phyloP scores from a whole-genome alignment of 2,797 vertebrate genomes.

The Heteromormyrus szaboi region DNA sequence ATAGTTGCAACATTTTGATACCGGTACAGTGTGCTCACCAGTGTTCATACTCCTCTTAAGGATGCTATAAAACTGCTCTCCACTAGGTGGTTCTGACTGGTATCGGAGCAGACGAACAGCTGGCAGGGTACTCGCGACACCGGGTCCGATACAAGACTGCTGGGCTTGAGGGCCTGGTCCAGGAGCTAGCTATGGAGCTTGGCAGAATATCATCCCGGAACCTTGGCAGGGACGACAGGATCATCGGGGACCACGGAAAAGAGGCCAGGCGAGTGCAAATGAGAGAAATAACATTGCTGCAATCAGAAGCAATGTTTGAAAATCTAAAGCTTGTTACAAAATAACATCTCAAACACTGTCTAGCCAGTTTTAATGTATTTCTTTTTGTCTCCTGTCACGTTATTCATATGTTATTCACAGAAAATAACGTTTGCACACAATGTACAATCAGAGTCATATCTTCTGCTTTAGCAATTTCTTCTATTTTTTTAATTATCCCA shows the following conservation, averaged over 20 bases:
- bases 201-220: conserved; percentile 85
- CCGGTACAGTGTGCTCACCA: neutral
- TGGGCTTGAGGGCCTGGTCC: conserved; percentile 69
- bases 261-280: conserved; percentile 74
- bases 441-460: neutral
- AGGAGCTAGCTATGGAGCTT: conserved; percentile 83
- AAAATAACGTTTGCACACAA: neutral
- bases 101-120: conserved; percentile 91
- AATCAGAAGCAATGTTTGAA: neutral
- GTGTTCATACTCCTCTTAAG: neutral
- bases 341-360: neutral
- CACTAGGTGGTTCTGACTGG: conserved; percentile 82
- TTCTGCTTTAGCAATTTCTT: neutral
- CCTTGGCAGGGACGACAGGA: conserved; percentile 85
- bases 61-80: neutral
- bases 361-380: neutral
- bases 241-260: conserved; percentile 87
- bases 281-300: neutral
- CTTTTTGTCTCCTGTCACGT: neutral
- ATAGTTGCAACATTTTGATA: neutral
- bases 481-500: neutral
- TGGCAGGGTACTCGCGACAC: conserved; percentile 91
- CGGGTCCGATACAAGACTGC: conserved; percentile 64
- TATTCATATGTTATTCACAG: neutral
- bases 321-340: neutral